These are phyloP conservation scores for Danaus chrysippus DNA, from an alignment of 2,888 invertebrate species.

Conservation along the genomic window DNA sequence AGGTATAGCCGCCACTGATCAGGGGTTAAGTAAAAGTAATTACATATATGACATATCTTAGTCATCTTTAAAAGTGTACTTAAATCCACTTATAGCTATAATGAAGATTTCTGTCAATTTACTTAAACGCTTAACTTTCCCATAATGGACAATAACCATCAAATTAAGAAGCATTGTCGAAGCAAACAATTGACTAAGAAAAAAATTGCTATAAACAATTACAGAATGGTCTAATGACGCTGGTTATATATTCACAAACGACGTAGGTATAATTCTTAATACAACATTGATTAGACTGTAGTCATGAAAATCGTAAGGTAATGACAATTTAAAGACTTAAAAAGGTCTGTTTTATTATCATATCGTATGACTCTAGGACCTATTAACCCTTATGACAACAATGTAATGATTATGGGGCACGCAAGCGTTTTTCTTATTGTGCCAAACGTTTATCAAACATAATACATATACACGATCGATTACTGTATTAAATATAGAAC, in stretches of 20 bases:
- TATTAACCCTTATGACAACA: slow-evolving; percentile 78
- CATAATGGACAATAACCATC: slow-evolving; percentile 14
- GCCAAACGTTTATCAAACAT: background rate
- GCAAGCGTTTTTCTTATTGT: slow-evolving; percentile 59
- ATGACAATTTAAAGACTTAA: slow-evolving; percentile 78
- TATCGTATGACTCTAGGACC: slow-evolving; percentile 76
- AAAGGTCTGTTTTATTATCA: slow-evolving; percentile 77
- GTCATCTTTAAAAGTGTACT: too few relatives aligned
- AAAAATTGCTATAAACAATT: slow-evolving; percentile 69
- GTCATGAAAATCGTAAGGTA: slow-evolving; percentile 65
- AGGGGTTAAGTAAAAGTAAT: too few relatives aligned
- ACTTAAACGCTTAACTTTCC: background rate
- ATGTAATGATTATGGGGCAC: slow-evolving; percentile 67
- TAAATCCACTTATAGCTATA: background rate
- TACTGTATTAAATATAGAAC: too few relatives aligned
- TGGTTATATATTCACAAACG: slow-evolving; percentile 73
- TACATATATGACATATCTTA: too few relatives aligned
- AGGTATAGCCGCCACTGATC: too few relatives aligned
- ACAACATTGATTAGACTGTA: slow-evolving; percentile 73
- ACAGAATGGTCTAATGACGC: slow-evolving; percentile 66
- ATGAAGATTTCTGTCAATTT: background rate
- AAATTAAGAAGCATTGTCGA: slow-evolving; percentile 25
- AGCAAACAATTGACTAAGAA: slow-evolving; percentile 42
- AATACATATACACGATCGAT: background rate
- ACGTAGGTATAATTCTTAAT: slow-evolving; percentile 73